Percentiles rank a stretch among this genome's conserved stretches.
Evolutionary conservation across 2,113 vertebrate genomes (phyloP).

Genomic region (Tiliqua scincoides): DNA sequence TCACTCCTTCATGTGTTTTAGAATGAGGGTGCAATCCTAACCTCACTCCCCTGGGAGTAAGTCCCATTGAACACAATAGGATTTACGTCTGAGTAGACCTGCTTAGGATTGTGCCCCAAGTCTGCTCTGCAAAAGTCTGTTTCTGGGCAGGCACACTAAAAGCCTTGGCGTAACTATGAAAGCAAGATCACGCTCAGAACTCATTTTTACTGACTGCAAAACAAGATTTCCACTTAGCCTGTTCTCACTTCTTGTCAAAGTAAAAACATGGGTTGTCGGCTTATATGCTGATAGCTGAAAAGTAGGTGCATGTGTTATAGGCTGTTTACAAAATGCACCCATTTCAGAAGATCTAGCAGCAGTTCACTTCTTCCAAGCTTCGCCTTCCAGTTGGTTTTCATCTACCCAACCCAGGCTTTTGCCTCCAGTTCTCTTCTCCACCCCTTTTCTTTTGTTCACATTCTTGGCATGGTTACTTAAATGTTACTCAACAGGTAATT

Average conservation of each 20-base stretch:
- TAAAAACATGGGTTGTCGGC: background rate
- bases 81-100: no score
- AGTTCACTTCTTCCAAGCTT: background rate
- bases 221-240: background rate
- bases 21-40: no score
- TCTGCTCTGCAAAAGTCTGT: slow-evolving; percentile 22
- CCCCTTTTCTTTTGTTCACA: background rate
- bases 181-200: slow-evolving; percentile 10
- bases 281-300: background rate
- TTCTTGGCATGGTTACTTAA: background rate
- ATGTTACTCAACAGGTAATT: background rate
- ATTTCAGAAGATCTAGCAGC: background rate
- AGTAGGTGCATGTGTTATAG: background rate
- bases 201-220: slow-evolving; percentile 17
- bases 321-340: background rate
- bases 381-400: background rate
- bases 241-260: background rate
- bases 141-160: slow-evolving; percentile 32
- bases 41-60: no score
- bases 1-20: slow-evolving; percentile 64
- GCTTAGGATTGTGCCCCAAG: no score
- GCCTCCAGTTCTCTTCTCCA: background rate
- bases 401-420: background rate
- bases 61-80: no score
- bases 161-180: background rate